These are phyloP conservation scores for Charadrius vociferus DNA, from an alignment of 2,113 vertebrate genomes.

Conservation along the genomic window DNA sequence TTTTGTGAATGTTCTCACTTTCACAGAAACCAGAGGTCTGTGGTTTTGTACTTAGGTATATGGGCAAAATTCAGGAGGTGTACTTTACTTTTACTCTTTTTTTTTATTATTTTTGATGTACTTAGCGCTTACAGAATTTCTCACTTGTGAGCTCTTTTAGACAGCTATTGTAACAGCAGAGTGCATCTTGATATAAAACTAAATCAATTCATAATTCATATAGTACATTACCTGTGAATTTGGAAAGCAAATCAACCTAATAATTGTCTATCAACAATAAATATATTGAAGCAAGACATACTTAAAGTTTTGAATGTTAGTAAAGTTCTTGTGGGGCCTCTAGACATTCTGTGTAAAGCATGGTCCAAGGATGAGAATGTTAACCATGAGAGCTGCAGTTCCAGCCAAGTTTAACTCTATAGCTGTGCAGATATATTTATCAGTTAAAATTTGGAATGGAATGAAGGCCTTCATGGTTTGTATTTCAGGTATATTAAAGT, in stretches of 20 bases:
- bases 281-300: conserved; percentile 36
- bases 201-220: not conserved
- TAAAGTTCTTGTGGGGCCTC: conserved; percentile 45
- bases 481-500: not conserved
- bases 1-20: not conserved
- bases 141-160: not conserved
- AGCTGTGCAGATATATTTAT: not conserved
- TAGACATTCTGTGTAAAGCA: conserved; percentile 29
- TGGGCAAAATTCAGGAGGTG: not conserved
- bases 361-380: not conserved
- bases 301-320: conserved; percentile 56
- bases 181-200: not conserved
- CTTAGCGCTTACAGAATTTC: not conserved
- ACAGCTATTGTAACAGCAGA: not conserved
- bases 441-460: not conserved
- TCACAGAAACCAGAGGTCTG: not conserved
- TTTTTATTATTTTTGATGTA: not conserved
- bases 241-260: conserved; percentile 51
- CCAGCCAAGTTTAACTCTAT: not conserved
- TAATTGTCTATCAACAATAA: conserved; percentile 53
- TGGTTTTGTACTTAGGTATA: not conserved
- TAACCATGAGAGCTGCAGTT: not conserved
- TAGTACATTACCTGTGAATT: not conserved
- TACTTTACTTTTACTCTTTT: not conserved
- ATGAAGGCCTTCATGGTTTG: not conserved